These are phyloP conservation scores for Synergus itoensis DNA, from an alignment of 2,888 invertebrate genomes.

Conservation along the genomic window DNA sequence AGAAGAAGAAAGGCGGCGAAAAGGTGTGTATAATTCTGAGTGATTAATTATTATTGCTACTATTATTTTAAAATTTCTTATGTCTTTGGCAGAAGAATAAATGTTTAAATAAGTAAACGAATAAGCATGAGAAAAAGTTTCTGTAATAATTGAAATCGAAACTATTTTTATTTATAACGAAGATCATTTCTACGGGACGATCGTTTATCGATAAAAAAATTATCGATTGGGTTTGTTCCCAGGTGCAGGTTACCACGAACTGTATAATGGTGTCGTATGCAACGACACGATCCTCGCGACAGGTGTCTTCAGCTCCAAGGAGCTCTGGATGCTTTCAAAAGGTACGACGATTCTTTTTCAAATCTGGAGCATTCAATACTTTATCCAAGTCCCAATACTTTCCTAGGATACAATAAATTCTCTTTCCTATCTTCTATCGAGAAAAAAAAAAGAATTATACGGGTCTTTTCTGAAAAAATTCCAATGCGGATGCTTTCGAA, in stretches of 20 bases:
- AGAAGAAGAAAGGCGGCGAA: conserved; percentile 77
- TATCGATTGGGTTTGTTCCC: conserved; percentile 75
- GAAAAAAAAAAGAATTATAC: conserved; percentile 18
- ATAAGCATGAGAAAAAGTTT: not conserved
- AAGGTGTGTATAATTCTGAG: conserved; percentile 67
- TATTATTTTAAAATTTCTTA: not conserved
- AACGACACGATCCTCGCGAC: conserved; percentile 99
- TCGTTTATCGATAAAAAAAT: conserved; percentile 57
- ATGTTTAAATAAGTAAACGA: not conserved
- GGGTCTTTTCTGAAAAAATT: conserved; percentile 41
- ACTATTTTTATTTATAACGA: not conserved
- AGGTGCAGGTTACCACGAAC: conserved; percentile 86
- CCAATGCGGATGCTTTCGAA: conserved; percentile 75
- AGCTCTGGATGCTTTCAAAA: conserved; percentile 99
- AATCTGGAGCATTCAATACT: conserved; percentile 43
- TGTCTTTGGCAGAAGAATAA: not conserved
- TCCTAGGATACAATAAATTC: conserved; percentile 15
- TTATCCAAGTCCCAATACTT: conserved; percentile 17
- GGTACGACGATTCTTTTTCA: conserved; percentile 81
- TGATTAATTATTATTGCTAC: not conserved
- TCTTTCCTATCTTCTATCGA: conserved; percentile 39
- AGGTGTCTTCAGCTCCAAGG: conserved; percentile 99
- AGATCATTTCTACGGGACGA: conserved; percentile 42
- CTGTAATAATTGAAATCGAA: not conserved
- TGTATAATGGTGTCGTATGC: conserved; percentile 98